Evolutionary conservation across 2,888 invertebrate species (phyloP).

Genomic region (Augiades crinisus): DNA sequence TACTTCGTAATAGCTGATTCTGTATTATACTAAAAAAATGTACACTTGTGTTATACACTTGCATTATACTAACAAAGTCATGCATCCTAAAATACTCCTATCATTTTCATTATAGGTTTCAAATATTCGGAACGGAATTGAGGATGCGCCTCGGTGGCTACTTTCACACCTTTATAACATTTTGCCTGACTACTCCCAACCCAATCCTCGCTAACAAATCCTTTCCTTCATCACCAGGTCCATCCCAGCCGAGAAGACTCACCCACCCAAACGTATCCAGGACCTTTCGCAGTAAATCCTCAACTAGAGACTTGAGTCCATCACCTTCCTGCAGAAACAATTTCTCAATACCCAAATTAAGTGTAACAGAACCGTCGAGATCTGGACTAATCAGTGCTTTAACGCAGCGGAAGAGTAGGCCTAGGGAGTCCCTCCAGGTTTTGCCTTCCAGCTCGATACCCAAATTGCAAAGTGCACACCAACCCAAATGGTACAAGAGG

Average conservation of each 20-base stretch:
- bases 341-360: slow-evolving; percentile 2
- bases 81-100: too few species aligned
- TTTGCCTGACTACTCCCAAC: background rate
- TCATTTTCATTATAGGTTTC: too few species aligned
- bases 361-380: slow-evolving; percentile 12
- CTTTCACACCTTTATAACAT: background rate
- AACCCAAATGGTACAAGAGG: slow-evolving; percentile 5
- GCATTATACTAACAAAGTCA: too few species aligned
- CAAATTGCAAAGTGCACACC: background rate
- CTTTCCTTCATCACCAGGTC: slow-evolving; percentile 39
- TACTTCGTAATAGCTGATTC: too few species aligned
- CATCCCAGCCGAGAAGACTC: slow-evolving; percentile 31
- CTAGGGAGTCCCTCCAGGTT: background rate
- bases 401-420: background rate
- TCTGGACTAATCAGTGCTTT: background rate
- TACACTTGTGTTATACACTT: too few species aligned
- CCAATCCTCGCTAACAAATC: slow-evolving; percentile 26
- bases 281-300: slow-evolving; percentile 36
- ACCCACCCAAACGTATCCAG: slow-evolving; percentile 25
- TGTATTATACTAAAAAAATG: too few species aligned
- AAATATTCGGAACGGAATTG: too few species aligned
- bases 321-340: background rate
- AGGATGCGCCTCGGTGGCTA: too few species aligned
- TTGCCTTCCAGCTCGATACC: background rate
- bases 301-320: slow-evolving; percentile 21